Evolutionary conservation across 1,140 invertebrate species (phyloP).

Genomic region (Caligus rogercresseyi): DNA sequence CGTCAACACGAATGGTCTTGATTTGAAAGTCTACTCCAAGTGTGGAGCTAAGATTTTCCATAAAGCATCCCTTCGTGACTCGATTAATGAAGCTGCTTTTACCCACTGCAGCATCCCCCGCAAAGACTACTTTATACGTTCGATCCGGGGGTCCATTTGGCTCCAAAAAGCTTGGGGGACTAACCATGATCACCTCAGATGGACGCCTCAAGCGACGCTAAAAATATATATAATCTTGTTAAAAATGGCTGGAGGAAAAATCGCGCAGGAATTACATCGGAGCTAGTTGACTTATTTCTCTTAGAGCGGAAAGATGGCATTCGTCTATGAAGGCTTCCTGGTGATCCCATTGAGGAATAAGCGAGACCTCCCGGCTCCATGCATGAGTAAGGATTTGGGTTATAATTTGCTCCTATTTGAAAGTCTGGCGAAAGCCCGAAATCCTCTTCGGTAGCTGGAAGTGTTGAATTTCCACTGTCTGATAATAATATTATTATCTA

Average conservation of each 20-base stretch:
- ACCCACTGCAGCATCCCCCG: conserved; percentile 46
- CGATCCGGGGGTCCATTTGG: conserved; percentile 35
- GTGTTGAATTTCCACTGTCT: conserved; percentile 33
- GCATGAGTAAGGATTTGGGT: background rate
- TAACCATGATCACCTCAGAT: background rate
- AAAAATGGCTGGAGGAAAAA: background rate
- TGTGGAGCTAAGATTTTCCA: conserved; percentile 40
- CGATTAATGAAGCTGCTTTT: conserved; percentile 46
- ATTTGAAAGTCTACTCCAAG: conserved; percentile 48
- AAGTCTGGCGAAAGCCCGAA: background rate
- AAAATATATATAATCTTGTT: conserved; percentile 13
- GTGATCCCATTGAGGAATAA: background rate
- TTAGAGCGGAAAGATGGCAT: background rate
- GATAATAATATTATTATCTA: conserved; percentile 22
- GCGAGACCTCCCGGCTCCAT: background rate
- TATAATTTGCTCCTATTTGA: background rate
- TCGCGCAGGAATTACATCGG: conserved; percentile 17
- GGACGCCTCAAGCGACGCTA: background rate
- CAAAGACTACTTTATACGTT: conserved; percentile 44
- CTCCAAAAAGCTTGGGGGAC: conserved; percentile 24
- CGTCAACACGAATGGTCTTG: conserved; percentile 41
- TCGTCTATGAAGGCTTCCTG: background rate
- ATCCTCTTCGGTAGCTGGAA: conserved; percentile 27
- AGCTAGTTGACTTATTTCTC: conserved; percentile 21
- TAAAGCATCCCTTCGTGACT: conserved; percentile 41